These are phyloP conservation scores for Atta cephalotes DNA, from an alignment of 1,140 invertebrate species.

Conservation along the genomic window DNA sequence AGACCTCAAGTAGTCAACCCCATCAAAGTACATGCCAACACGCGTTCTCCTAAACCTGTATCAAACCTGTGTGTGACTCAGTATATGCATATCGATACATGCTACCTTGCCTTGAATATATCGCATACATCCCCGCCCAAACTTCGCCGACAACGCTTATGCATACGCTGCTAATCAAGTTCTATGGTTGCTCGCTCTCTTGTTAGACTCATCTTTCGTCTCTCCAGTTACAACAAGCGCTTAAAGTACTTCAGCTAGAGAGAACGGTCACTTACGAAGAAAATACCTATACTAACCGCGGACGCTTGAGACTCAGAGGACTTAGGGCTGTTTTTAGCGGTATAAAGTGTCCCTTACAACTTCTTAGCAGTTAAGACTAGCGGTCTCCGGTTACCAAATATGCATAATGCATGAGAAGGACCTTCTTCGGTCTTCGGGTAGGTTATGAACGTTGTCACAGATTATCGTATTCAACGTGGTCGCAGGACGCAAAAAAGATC, in stretches of 20 bases:
- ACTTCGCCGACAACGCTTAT: slow-evolving; percentile 64
- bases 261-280: slow-evolving; percentile 11
- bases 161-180: slow-evolving; percentile 72
- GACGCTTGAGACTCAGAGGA: slow-evolving; percentile 4
- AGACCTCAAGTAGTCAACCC: slow-evolving; percentile 50
- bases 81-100: slow-evolving; percentile 10
- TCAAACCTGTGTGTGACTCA: slow-evolving; percentile 2
- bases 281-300: slow-evolving; percentile 28
- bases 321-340: slow-evolving; percentile 52
- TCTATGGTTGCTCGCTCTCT: slow-evolving; percentile 23
- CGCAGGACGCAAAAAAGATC: background rate
- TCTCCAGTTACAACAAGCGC: slow-evolving; percentile 45
- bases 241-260: slow-evolving; percentile 46
- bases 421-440: slow-evolving; percentile 16
- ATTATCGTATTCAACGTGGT: slow-evolving; percentile 21
- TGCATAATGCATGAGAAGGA: slow-evolving; percentile 47
- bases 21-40: slow-evolving; percentile 34
- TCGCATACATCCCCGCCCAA: slow-evolving; percentile 68
- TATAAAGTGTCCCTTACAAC: slow-evolving; percentile 50
- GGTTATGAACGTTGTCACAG: slow-evolving; percentile 34
- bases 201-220: slow-evolving; percentile 27
- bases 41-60: slow-evolving; percentile 12
- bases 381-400: slow-evolving; percentile 52
- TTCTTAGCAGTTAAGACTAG: slow-evolving; percentile 49
- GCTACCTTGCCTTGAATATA: slow-evolving; percentile 44